Percentiles rank a stretch among this genome's conserved stretches.
phyloP scores from a whole-genome alignment of 1,140 invertebrate species.

The Cydia pomonella region DNA sequence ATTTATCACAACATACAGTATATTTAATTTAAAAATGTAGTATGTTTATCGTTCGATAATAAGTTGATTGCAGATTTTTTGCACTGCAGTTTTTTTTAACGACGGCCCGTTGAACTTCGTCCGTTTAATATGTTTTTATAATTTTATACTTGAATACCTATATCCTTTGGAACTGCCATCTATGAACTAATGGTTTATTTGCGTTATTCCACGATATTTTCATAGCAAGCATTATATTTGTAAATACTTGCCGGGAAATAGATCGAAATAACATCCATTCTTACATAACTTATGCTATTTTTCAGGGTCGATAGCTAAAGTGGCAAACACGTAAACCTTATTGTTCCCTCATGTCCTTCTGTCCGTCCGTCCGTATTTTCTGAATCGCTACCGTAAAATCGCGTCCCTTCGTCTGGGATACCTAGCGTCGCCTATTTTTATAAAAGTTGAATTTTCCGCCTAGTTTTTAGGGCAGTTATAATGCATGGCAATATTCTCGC shows the following conservation, averaged over 20 bases:
- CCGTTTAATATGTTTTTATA: background rate
- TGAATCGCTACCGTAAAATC: too few species aligned
- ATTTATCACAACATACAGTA: too few species aligned
- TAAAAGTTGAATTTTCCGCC: too few species aligned
- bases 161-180: background rate
- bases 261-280: background rate
- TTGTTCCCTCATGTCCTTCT: too few species aligned
- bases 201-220: background rate
- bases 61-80: background rate
- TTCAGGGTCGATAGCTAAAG: background rate
- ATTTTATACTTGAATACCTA: background rate
- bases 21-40: too few species aligned
- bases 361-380: too few species aligned
- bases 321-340: too few species aligned
- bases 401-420: background rate
- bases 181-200: background rate
- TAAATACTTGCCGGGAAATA: slow-evolving; percentile 1
- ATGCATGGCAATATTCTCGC: too few species aligned
- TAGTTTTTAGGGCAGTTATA: too few species aligned
- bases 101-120: background rate
- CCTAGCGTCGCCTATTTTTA: too few species aligned
- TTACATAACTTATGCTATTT: background rate
- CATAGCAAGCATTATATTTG: slow-evolving; percentile 11
- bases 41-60: too few species aligned
- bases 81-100: background rate